Evolutionary conservation across 2,797 vertebrate species (phyloP), one percentile per base, ranked within the genome.

Genomic region (Gobionotothen gibberifrons): DNA sequence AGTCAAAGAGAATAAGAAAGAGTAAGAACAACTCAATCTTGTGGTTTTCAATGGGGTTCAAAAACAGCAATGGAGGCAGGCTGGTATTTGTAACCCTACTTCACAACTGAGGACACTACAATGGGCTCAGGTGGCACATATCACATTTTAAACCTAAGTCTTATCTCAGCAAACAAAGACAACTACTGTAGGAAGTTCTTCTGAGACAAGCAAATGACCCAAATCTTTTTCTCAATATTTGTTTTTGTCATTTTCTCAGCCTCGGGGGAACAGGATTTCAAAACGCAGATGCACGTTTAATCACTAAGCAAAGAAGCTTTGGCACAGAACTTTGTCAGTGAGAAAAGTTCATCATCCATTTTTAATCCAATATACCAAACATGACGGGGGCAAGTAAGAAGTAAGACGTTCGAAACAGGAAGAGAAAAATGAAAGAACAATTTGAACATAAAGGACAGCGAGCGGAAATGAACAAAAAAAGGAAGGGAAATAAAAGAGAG

Each of bases 1-100:
- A 63, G 59, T 78, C 49, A 85, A 79, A 85, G 62, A 42, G 81
- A 87, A 84, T 78, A 69, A 72, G 75, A 54, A 48, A 47, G 79
- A 73, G 17, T 0, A 5, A 55, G 53, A 78, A 70, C 64, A 79
- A 64, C 74, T 77, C 59, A 17, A 77, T 54, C 17, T 69, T 3
- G 1, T 26, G 48, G 15, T 48, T 72, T 73, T 81, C 16, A 43
- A 8, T 3, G 4, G 46, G 46, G 65, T 73, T 64, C 63, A n/a
- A 53, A 44, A 78, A 9, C 67, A 72, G 70, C 46, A 69, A 22
- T n/a, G 2, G 13, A 21, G 21, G 12, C 40, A 46, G 7, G 55
- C 13, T 2, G 42, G 14, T 63, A 74, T 52, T 19, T 42, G 60
- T 61, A 78, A 61, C 36, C 3, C 21, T 22, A 14, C 11, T 5